Percentiles rank a stretch among this genome's conserved stretches.
phyloP scores from a whole-genome alignment of 2,797 vertebrate genomes.

The Miichthys miiuy region DNA sequence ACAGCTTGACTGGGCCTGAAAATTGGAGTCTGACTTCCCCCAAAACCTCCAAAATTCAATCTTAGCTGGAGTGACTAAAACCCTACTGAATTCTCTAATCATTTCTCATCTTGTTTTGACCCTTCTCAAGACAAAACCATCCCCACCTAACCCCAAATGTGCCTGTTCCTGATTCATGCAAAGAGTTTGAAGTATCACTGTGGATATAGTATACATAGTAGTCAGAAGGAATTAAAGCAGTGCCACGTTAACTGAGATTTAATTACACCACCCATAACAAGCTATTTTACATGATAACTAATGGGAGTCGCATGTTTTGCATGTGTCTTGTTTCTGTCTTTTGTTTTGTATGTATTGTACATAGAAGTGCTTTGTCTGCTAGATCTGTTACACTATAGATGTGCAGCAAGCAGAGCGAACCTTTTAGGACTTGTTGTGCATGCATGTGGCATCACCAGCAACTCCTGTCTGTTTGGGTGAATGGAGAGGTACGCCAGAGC shows the following conservation, averaged over 20 bases:
- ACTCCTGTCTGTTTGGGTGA: constrained; percentile 60
- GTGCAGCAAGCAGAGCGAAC: constrained; percentile 30
- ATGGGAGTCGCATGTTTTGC: constrained; percentile 9
- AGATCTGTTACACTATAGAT: constrained; percentile 22
- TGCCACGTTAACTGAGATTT: constrained; percentile 8
- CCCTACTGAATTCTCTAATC: constrained; percentile 33
- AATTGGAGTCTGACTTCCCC: constrained; percentile 46
- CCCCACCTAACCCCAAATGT: neutral
- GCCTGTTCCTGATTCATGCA: neutral
- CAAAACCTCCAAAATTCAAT: constrained; percentile 32
- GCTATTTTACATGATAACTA: neutral
- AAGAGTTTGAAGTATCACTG: constrained; percentile 12
- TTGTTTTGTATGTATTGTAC: constrained; percentile 29
- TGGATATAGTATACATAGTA: neutral
- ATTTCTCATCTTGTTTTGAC: constrained; percentile 34
- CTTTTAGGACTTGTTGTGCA: constrained; percentile 62
- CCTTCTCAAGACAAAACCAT: constrained; percentile 34
- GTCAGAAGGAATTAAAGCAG: neutral
- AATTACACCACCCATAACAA: constrained; percentile 14
- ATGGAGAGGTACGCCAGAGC: constrained; percentile 32
- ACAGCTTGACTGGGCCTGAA: constrained; percentile 55
- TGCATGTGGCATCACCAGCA: constrained; percentile 59
- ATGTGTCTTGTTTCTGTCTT: constrained; percentile 7
- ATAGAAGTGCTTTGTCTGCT: constrained; percentile 43
- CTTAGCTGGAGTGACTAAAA: constrained; percentile 37